Evolutionary conservation across 2,113 vertebrate genomes (phyloP), one percentile per base, ranked within the genome.

Genomic region (Pionites leucogaster): DNA sequence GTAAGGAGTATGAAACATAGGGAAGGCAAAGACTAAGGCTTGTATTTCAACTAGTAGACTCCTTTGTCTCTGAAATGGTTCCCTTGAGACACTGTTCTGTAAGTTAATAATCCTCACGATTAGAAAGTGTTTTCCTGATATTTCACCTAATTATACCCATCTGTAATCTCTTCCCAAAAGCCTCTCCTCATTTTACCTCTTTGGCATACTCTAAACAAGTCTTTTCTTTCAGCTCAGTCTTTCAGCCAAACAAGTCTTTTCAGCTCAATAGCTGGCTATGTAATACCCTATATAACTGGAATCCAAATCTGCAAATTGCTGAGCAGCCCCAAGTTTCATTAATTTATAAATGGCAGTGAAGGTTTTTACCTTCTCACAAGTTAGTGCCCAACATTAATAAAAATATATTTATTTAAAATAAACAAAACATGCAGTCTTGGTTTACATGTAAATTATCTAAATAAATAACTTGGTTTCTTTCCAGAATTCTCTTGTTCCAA

Each of bases 121-220:
- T 96, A 88, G 87, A 96, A 96, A 96, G 78, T 86, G 85, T 96
- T 95, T 96, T 96, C 79, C 71, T 95, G 78, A 93, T 96, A 94
- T 90, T 93, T 90, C 76, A 90, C 52, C 46, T 92, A 88, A 95
- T 96, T 90, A 53, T 94, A 90, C 28, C 75, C 68, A 94, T 90
- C 75, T 2, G 15, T 91, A 95, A 88, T 93, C 90, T 96, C 53
- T 92, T 93, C 71, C 82, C 72, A 42, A 86, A 85, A 95, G 50
- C 76, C 46, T 88, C 82, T 93, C 94, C 84, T 95, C 67, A 57
- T 91, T 95, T 97, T 95, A 95, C 93, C 71, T 93, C 68, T 80
- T 92, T 95, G 91, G 85, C 79, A 67, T 92, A 52, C 31, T 80
- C 85, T 88, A 96, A 96, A 90, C 53, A 90, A 90, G 35, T 52